phyloP scores from a whole-genome alignment of 2,797 vertebrate species.

The Scomberomorus guttatus region DNA sequence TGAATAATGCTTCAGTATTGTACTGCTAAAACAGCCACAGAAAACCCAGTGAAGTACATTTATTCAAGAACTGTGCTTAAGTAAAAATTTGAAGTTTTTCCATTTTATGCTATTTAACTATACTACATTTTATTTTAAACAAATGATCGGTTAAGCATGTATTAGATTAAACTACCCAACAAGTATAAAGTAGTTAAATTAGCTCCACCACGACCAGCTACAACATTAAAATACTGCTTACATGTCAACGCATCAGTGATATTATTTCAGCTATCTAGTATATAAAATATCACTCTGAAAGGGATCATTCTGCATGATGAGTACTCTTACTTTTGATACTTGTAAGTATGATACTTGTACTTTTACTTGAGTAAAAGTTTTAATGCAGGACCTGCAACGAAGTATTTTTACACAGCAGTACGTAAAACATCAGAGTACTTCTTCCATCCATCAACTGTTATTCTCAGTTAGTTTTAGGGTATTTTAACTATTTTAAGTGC shows the following conservation, averaged over 20 bases:
- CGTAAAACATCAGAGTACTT: background rate
- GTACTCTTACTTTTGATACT: background rate
- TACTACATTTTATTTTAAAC: background rate
- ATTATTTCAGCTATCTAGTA: background rate
- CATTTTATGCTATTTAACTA: background rate
- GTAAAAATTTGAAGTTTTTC: background rate
- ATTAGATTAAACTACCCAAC: background rate
- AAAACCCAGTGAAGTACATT: constrained; percentile 2
- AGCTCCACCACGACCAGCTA: no score
- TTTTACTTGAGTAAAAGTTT: background rate
- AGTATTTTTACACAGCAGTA: background rate
- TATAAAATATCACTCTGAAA: background rate
- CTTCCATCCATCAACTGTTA: background rate
- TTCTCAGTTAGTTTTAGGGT: background rate
- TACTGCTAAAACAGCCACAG: constrained; percentile 9
- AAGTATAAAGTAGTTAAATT: background rate
- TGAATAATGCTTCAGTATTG: constrained; percentile 1
- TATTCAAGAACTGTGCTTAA: no score
- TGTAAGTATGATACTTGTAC: background rate
- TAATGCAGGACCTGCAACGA: background rate
- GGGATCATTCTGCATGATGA: no score
- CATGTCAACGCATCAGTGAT: background rate
- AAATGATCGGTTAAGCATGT: background rate
- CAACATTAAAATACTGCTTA: constrained; percentile 13
- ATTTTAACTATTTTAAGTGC: background rate